Base-by-base conservation (phyloP, 2,797 vertebrate species). In the Uromys caudimaculatus region DNA sequence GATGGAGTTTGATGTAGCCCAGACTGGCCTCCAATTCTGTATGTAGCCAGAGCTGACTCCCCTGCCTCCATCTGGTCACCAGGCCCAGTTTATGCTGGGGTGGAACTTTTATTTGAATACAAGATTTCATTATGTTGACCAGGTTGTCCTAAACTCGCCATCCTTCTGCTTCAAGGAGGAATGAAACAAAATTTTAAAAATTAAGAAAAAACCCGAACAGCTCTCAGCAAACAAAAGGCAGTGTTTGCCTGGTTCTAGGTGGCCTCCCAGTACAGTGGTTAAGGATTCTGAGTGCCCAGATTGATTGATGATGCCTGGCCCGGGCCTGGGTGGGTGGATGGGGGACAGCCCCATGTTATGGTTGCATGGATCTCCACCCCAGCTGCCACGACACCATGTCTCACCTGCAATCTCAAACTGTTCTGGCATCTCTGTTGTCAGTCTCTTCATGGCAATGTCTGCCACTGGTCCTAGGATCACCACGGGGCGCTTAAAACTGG, bases 381-480 rank as follows among this genome's bases (percentile, higher is more conserved):
- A 6, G 47, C 19, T 41, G 62, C 60, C 79, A 32, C 24, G 52
- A 38, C 32, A 0, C 3, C 1, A 0, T 12, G 0, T 17, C 99
- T 98, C 96, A 99, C 99, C 99, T 98, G 99, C 99, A 4, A 99
- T 97, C 97, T 99, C 99, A 0, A 99, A 99, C 77, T 99, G 98
- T 50, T 99, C 97, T 0, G 99, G 99, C 98, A 99, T 97, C 97
- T 99, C 99, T 0, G 81, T 98, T 73, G 98, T 98, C 98, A 99
- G 97, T 97, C 99, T 99, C 97, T 99, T 99, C 99, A 99, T 99
- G 44, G 99, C 99, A 0, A 99, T 99, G 60, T 99, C 99, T 3
- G 99, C 99, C 3, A 99, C 99, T 23, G 99, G 99, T 71, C 99
- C 99, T 98, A 99, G 98, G 92, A 99, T 99, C 96, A 99, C 99